phyloP scores from a whole-genome alignment of 1,140 invertebrate genomes.

The Pseudomyrmex dendroicus region DNA sequence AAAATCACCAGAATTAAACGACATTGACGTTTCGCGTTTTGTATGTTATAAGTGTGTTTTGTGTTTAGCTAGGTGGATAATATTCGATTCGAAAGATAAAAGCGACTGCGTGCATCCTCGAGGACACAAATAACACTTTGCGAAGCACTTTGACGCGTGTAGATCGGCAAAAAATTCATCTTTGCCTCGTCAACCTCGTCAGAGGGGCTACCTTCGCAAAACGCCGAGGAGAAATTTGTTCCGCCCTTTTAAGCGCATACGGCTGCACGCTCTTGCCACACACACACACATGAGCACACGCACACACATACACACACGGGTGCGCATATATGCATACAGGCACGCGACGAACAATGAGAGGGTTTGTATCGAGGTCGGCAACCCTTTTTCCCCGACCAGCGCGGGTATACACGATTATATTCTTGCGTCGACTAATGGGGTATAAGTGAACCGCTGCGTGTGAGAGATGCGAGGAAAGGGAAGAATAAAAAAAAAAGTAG shows the following conservation, averaged over 20 bases:
- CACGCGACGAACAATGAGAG: slow-evolving; percentile 48
- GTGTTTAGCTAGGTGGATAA: slow-evolving; percentile 25
- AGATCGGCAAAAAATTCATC: slow-evolving; percentile 66
- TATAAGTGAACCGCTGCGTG: slow-evolving; percentile 49
- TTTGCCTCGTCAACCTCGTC: slow-evolving; percentile 40
- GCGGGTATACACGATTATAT: slow-evolving; percentile 59
- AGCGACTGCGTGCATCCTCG: background rate
- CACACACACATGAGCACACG: slow-evolving; percentile 39
- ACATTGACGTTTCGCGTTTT: background rate
- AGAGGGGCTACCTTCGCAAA: slow-evolving; percentile 54
- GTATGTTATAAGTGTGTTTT: background rate
- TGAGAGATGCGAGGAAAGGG: background rate
- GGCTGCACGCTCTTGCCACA: slow-evolving; percentile 20
- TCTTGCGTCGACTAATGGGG: slow-evolving; percentile 69
- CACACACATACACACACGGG: background rate
- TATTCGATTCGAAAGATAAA: slow-evolving; percentile 12
- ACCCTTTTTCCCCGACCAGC: slow-evolving; percentile 60
- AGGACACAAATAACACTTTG: slow-evolving; percentile 34
- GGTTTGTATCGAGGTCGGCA: slow-evolving; percentile 69
- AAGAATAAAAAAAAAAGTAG: slow-evolving; percentile 48
- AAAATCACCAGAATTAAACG: slow-evolving; percentile 25
- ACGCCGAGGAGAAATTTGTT: slow-evolving; percentile 67
- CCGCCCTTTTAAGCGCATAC: slow-evolving; percentile 63
- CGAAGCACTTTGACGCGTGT: slow-evolving; percentile 23
- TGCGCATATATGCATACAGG: background rate